A percentile compares a stretch with the other conserved stretches of the same genome.
phyloP scores from a whole-genome alignment of 2,113 vertebrate species.

The Mandrillus leucophaeus region DNA sequence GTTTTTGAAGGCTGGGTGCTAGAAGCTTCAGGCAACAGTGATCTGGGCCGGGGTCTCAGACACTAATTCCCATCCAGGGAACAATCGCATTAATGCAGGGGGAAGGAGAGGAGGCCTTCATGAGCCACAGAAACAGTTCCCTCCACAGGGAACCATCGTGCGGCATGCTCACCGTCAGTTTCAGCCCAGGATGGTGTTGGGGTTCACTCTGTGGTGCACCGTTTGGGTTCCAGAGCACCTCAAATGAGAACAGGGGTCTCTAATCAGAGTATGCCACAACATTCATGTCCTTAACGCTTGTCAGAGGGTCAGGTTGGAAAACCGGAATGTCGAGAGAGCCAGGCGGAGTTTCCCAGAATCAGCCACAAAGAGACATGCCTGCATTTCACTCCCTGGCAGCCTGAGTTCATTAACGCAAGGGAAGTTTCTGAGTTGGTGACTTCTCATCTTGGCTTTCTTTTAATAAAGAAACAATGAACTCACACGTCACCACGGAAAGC shows the following conservation, averaged over 20 bases:
- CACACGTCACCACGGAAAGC: not conserved
- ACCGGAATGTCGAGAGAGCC: rapidly evolving
- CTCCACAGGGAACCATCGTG: rapidly evolving
- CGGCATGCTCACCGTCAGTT: not conserved
- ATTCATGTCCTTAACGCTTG: rapidly evolving
- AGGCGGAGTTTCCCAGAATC: not conserved
- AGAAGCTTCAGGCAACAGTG: not conserved
- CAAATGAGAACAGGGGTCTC: rapidly evolving
- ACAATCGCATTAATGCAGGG: not conserved
- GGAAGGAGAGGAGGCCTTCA: not conserved
- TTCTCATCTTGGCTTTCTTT: not conserved
- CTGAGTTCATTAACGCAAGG: not conserved
- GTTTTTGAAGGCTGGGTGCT: not conserved
- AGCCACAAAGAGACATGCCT: conserved; percentile 38
- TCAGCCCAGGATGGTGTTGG: rapidly evolving
- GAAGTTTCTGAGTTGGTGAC: conserved; percentile 5
- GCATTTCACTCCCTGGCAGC: conserved; percentile 10
- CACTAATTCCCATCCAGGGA: not conserved
- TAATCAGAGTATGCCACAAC: rapidly evolving
- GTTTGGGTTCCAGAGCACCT: not conserved
- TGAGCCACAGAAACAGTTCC: rapidly evolving
- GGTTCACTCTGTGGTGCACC: rapidly evolving
- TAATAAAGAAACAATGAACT: not conserved
- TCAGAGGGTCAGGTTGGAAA: not conserved
- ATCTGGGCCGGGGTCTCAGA: not conserved